phyloP scores from a whole-genome alignment of 2,888 invertebrate species.

The Erebia ligea region DNA sequence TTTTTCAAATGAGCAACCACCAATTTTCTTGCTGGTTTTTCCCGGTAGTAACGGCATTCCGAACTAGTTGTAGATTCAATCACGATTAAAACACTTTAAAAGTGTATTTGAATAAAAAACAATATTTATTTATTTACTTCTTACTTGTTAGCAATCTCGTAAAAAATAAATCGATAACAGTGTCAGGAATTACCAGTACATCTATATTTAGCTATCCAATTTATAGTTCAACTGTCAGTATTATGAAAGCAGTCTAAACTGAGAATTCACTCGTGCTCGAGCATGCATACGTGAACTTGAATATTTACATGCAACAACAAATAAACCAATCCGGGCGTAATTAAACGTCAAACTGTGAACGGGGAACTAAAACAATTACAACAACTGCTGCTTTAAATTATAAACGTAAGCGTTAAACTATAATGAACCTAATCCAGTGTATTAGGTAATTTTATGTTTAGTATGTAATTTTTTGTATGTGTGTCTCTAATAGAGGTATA shows the following conservation, averaged over 20 bases:
- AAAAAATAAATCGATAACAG: no score
- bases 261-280: constrained; percentile 23
- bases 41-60: no score
- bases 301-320: constrained; percentile 60
- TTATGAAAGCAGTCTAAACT: constrained; percentile 1
- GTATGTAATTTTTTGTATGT: no score
- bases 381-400: constrained; percentile 25
- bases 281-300: constrained; percentile 40
- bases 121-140: no score
- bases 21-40: no score
- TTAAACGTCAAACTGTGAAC: constrained; percentile 61
- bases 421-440: background rate
- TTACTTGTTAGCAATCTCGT: background rate
- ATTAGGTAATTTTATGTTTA: no score
- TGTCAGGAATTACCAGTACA: background rate
- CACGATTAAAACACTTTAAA: no score
- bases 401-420: constrained; percentile 16
- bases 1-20: no score
- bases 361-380: constrained; percentile 62
- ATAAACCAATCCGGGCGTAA: constrained; percentile 58
- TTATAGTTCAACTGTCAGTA: background rate
- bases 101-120: no score
- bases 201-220: background rate
- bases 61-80: no score
- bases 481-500: no score